Percentiles rank a stretch among this genome's conserved stretches.
These are phyloP conservation scores for Cydia splendana DNA, from an alignment of 1,140 invertebrate species.

Conservation along the genomic window DNA sequence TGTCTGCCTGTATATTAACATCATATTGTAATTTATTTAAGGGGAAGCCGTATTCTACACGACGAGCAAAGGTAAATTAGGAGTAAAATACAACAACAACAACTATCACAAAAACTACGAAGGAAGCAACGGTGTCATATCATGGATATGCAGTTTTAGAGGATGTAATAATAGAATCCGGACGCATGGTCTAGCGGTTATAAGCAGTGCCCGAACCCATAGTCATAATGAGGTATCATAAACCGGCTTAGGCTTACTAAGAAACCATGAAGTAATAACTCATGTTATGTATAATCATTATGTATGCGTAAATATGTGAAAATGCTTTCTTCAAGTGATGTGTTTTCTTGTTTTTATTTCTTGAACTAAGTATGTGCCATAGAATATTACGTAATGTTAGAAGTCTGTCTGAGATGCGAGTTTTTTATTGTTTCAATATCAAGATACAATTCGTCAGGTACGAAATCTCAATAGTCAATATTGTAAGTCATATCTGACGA, in stretches of 20 bases:
- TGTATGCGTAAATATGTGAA: neutral
- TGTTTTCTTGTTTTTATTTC: too few species aligned
- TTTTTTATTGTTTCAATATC: neutral
- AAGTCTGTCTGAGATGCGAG: neutral
- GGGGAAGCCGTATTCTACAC: conserved; percentile 30
- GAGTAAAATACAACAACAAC: conserved; percentile 29
- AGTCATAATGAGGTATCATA: neutral
- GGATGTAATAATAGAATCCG: neutral
- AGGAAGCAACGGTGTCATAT: conserved; percentile 27
- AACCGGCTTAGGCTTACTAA: too few species aligned
- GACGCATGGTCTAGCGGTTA: neutral
- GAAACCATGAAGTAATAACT: neutral
- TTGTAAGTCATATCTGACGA: neutral
- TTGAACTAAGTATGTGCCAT: neutral
- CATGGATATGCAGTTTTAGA: conserved; percentile 29
- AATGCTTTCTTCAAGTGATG: neutral
- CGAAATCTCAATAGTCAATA: neutral
- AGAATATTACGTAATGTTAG: neutral
- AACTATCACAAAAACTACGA: conserved; percentile 38
- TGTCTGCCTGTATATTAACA: neutral
- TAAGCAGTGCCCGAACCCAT: neutral
- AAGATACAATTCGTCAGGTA: neutral
- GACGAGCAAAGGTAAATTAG: conserved; percentile 31
- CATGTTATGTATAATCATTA: neutral
- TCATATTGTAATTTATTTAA: neutral